These are phyloP conservation scores for Huso huso DNA, from an alignment of 2,797 vertebrate genomes.

Conservation along the genomic window DNA sequence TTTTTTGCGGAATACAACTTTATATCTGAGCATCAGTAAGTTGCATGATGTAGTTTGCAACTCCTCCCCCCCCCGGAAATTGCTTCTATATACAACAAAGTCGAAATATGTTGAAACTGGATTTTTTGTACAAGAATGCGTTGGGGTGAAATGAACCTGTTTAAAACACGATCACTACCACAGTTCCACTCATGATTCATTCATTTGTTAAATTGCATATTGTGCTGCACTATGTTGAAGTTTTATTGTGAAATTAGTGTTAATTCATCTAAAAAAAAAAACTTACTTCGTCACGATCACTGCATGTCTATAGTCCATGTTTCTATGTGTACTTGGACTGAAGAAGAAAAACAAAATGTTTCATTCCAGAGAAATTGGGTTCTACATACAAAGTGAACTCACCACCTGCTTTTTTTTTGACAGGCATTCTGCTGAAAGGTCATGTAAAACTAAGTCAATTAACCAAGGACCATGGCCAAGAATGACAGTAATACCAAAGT, in stretches of 20 bases:
- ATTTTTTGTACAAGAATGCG: neutral
- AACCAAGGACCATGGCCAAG: slow-evolving; percentile 3
- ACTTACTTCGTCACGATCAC: neutral
- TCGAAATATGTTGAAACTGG: too few species aligned
- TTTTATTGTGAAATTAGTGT: neutral
- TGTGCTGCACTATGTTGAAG: neutral
- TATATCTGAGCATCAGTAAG: neutral
- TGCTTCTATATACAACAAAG: too few species aligned
- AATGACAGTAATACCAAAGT: neutral
- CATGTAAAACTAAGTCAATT: neutral
- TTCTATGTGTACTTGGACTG: too few species aligned
- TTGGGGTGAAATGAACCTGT: neutral
- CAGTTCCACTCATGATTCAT: too few species aligned
- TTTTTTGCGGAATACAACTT: neutral
- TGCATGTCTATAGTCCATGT: neutral
- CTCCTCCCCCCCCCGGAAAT: too few species aligned
- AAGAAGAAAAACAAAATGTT: too few species aligned
- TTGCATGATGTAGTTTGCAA: neutral
- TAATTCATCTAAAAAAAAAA: neutral
- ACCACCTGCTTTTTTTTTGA: slow-evolving; percentile 1
- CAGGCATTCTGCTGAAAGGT: neutral
- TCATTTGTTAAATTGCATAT: neutral
- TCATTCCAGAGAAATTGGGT: neutral
- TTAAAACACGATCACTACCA: neutral
- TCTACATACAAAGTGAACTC: neutral